Base-by-base conservation (phyloP, 2,888 invertebrate species). In the Lampropteryx suffumata region DNA sequence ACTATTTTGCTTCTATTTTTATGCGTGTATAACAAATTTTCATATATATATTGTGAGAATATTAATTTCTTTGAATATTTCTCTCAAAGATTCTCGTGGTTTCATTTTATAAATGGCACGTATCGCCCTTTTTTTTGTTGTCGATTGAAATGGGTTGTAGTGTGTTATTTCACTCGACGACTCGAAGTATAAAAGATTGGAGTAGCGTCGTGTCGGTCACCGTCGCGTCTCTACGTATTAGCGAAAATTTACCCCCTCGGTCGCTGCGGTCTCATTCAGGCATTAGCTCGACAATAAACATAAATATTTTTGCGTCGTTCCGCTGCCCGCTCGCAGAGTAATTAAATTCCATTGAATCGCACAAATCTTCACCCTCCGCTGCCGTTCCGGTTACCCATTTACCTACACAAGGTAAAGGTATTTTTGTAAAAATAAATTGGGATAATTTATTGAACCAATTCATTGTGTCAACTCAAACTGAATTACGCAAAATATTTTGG, bases 221-320 rank as follows among this genome's bases (percentile, higher is more conserved):
- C 54, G 46, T 29, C 46, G 50, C 46, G 56, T 44, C 56, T 60
- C 46, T 50, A 43, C 46, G 50, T 57, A 59, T 57, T 57, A 59
- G 45, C 32, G 36, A 59, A 66, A 51, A 65, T 69, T 65, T 57
- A 49, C 59, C 62, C 60, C 64, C 64, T 51, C 53, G 66, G 67
- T 63, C 47, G 69, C 66, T 82, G 87, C 68, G 89, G 85, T 84
- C 78, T 74, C 82, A 79, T 82, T 73, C 73, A 73, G 71, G 76
- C 79, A 81, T 86, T 83, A 81, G 78, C 67, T 68, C 71, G 79
- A 83, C 88, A 83, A 84, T 89, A 88, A 87, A 84, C 88, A 86
- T 88, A 88, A 89, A 89, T 89, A 90, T 90, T 88, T 90, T 89
- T 86, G 84, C 84, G 76, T 77, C 83, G 84, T 85, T 85, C 80